These are phyloP conservation scores for Drosophila bunnanda DNA, from an alignment of 2,888 invertebrate genomes.

Conservation along the genomic window DNA sequence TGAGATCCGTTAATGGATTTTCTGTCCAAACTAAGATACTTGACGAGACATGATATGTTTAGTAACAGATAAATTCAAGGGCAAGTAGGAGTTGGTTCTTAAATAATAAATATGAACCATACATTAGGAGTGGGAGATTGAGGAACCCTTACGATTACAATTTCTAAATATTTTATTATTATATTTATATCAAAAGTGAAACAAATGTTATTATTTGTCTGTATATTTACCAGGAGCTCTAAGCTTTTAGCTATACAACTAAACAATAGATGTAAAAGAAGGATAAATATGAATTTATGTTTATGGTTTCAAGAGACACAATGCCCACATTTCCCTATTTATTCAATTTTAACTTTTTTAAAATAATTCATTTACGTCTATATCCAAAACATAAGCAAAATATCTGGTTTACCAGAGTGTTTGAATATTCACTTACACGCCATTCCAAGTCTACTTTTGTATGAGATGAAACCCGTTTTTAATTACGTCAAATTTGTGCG, in stretches of 20 bases:
- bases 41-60: background rate
- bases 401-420: background rate
- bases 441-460: background rate
- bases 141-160: background rate
- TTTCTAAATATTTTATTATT: background rate
- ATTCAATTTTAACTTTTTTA: background rate
- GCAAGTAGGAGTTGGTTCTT: background rate
- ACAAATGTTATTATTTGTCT: background rate
- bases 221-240: background rate
- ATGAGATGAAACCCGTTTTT: conserved; percentile 6
- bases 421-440: background rate
- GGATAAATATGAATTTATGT: background rate
- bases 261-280: background rate
- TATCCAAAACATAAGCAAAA: background rate
- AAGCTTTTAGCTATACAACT: background rate
- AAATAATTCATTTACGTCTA: background rate
- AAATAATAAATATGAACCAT: background rate
- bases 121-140: background rate
- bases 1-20: conserved; percentile 3
- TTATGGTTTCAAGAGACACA: background rate
- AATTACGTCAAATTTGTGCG: conserved; percentile 11
- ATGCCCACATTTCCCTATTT: background rate
- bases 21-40: background rate
- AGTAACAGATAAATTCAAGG: background rate
- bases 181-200: background rate